phyloP scores from a whole-genome alignment of 2,797 vertebrate genomes.

The Poeciliopsis infans region DNA sequence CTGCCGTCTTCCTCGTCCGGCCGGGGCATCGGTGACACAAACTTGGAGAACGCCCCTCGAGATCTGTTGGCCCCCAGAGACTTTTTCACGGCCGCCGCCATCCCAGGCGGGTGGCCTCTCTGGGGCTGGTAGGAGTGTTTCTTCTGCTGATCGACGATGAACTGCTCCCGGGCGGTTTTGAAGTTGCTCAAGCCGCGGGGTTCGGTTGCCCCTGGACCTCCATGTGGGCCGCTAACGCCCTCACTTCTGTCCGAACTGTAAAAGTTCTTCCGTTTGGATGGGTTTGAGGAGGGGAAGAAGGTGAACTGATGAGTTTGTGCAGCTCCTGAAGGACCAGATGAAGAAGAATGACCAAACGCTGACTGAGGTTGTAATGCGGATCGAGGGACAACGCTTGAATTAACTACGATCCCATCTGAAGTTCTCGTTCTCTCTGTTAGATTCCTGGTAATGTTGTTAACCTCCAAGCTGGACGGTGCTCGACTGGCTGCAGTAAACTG shows the following conservation, averaged over 20 bases:
- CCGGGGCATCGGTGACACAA: slow-evolving; percentile 89
- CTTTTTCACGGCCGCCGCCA: slow-evolving; percentile 84
- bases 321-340: slow-evolving; percentile 34
- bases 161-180: slow-evolving; percentile 90
- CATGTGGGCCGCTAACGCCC: slow-evolving; percentile 52
- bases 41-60: slow-evolving; percentile 89
- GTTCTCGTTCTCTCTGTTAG: slow-evolving; percentile 40
- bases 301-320: slow-evolving; percentile 63
- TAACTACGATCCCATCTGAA: slow-evolving; percentile 33
- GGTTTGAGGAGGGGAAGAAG: slow-evolving; percentile 70
- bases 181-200: slow-evolving; percentile 72
- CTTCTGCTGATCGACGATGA: slow-evolving; percentile 89
- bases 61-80: slow-evolving; percentile 91
- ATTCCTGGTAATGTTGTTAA: slow-evolving; percentile 19
- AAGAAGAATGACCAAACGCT: slow-evolving; percentile 72
- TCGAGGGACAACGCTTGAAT: slow-evolving; percentile 22
- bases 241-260: slow-evolving; percentile 71
- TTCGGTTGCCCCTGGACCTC: slow-evolving; percentile 50
- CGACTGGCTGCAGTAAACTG: slow-evolving; percentile 26
- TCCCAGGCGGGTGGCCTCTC: slow-evolving; percentile 49
- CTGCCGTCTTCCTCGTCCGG: slow-evolving; percentile 81
- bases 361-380: slow-evolving; percentile 53
- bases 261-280: slow-evolving; percentile 83
- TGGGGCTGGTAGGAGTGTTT: slow-evolving; percentile 82
- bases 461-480: slow-evolving; percentile 45